Evolutionary conservation across 2,113 vertebrate genomes (phyloP).

Genomic region (Lophochroa leadbeateri): DNA sequence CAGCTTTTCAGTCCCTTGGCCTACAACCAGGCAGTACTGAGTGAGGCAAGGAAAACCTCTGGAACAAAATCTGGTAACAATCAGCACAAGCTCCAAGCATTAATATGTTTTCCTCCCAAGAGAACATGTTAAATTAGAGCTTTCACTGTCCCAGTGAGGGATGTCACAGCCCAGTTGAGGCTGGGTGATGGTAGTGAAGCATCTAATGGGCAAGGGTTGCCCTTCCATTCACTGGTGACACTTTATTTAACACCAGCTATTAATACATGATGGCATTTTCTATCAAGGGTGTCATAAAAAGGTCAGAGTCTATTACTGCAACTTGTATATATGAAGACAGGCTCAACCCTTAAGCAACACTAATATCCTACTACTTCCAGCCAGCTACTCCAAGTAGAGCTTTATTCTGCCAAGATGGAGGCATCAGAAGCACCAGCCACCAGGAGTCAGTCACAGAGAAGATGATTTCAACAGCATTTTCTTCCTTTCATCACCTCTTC

Average conservation of each 20-base stretch:
- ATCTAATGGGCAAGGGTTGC: not conserved
- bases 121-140: not conserved
- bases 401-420: not conserved
- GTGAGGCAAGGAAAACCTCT: not conserved
- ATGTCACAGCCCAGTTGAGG: not conserved
- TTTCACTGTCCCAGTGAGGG: not conserved
- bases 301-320: not conserved
- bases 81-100: not conserved
- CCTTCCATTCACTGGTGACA: not conserved
- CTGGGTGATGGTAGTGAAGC: not conserved
- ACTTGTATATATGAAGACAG: not conserved
- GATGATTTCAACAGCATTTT: not conserved
- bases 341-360: not conserved
- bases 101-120: not conserved
- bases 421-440: not conserved
- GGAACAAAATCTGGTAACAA: not conserved
- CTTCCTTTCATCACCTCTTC: not conserved
- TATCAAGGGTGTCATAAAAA: not conserved
- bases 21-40: not conserved
- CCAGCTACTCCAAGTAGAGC: not conserved
- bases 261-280: not conserved
- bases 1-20: not conserved
- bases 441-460: not conserved
- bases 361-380: not conserved
- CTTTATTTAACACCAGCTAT: not conserved